A percentile compares a stretch with the other conserved stretches of the same genome.
These are phyloP conservation scores for Enteromius paludinosus DNA, from an alignment of 2,797 vertebrate genomes.

Conservation along the genomic window DNA sequence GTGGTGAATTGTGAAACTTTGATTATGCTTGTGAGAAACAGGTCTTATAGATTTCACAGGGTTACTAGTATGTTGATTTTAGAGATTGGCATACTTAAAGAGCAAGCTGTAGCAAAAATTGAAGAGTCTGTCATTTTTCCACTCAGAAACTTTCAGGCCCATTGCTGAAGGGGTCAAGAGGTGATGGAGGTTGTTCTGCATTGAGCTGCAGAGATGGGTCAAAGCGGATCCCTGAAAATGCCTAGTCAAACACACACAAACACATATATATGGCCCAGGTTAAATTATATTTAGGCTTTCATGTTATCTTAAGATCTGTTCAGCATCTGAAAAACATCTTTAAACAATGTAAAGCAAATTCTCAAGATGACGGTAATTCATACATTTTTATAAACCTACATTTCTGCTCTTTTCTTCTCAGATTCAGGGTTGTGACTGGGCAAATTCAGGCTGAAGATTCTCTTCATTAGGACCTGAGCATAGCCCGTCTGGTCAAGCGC, in stretches of 20 bases:
- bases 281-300: background rate
- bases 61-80: slow-evolving; percentile 5
- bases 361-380: background rate
- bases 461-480: slow-evolving; percentile 75
- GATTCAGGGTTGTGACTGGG: slow-evolving; percentile 65
- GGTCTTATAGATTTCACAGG: background rate
- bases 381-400: slow-evolving; percentile 70
- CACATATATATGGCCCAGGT: background rate
- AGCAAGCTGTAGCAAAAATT: slow-evolving; percentile 83
- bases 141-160: slow-evolving; percentile 57
- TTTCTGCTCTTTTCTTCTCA: slow-evolving; percentile 80
- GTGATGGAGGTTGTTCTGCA: slow-evolving; percentile 75
- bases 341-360: background rate
- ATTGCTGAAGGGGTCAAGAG: slow-evolving; percentile 70
- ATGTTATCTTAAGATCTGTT: background rate
- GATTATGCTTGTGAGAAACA: background rate
- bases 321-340: background rate
- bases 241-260: slow-evolving; percentile 66
- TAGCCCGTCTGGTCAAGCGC: slow-evolving; percentile 76
- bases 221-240: slow-evolving; percentile 80
- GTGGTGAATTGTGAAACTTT: background rate
- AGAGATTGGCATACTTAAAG: slow-evolving; percentile 77
- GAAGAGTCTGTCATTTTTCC: slow-evolving; percentile 82
- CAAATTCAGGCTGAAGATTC: slow-evolving; percentile 81
- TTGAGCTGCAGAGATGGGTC: slow-evolving; percentile 72